phyloP scores from a whole-genome alignment of 2,797 vertebrate genomes.

The Gymnocypris eckloni region DNA sequence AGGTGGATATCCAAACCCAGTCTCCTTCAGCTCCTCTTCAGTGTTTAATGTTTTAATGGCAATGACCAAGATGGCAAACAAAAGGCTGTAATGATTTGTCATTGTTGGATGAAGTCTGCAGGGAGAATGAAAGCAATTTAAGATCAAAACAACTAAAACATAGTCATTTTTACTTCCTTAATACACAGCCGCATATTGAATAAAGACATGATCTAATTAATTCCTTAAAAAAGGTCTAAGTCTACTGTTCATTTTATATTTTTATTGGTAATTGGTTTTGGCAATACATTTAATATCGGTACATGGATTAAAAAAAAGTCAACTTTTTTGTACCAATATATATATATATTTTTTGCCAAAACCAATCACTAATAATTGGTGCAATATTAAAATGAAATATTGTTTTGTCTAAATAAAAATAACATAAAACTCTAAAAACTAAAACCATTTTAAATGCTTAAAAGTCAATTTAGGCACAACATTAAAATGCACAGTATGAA shows the following conservation, averaged over 20 bases:
- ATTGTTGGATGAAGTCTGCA: constrained; percentile 28
- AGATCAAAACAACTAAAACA: neutral
- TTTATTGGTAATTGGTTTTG: too few species aligned
- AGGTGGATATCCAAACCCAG: constrained; percentile 71
- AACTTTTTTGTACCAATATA: neutral
- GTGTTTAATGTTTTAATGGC: constrained; percentile 67
- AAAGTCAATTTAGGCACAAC: neutral
- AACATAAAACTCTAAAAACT: neutral
- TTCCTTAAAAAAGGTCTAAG: neutral
- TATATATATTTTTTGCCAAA: neutral
- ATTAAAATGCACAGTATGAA: neutral
- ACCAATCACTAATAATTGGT: neutral
- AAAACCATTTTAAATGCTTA: neutral
- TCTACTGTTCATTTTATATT: too few species aligned
- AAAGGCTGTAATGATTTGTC: neutral
- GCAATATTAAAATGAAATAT: neutral
- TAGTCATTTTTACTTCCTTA: neutral
- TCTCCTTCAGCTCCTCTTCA: constrained; percentile 64
- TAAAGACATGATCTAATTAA: constrained; percentile 9
- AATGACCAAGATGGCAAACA: constrained; percentile 43
- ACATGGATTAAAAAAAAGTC: neutral
- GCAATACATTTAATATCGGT: too few species aligned
- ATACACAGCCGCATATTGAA: neutral
- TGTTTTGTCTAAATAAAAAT: neutral
- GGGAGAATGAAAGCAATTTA: neutral